Evolutionary conservation across 2,888 invertebrate species (phyloP), one percentile per base, ranked within the genome.

Genomic region (Myopa testacea): DNA sequence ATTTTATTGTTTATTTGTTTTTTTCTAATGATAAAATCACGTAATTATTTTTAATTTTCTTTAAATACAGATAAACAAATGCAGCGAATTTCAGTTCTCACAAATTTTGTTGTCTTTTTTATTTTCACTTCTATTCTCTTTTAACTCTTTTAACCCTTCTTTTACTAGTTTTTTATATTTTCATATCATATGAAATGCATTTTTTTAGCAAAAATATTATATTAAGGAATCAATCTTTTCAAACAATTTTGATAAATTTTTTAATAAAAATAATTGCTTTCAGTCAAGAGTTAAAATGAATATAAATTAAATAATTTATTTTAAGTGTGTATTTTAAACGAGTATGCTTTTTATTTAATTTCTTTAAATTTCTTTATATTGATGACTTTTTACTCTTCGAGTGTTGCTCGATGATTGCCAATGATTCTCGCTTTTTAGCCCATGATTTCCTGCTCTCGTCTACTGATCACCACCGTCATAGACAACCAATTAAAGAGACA

Each of bases 361-460:
- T 69, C 52, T 26, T 50, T 55, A 16, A 12, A 16, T 10, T 52
- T 26, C 5, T 75, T 79, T 75, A 71, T 75, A 50, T 76, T 16
- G 62, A 12, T 72, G 19, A 52, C 19, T 69, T 76, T 76, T 45
- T 37, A 52, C 12, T 4, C 40, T 60, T 74, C 55, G 12, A 8
- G 7, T 37, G 37, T 4, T 62, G 26, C 34, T 62, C 34, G 34
- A 38, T 65, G 34, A 7, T 8, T 45, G 60, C 34, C 52, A 26
- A 12, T 26, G 34, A 14, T 52, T 7, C 26, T 62, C 16, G 50
- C 34, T n/a, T 40, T 26, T 19, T 50, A 50, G 52, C 52, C 40
- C 37, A 58, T 72, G 60, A 19, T 60, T 60, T 72, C 60, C 40
- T 38, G 19, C 60, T 60, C 38, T 4, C 38, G 34, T 34, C 62